These are phyloP conservation scores for Pseudomugil gertrudae DNA, from an alignment of 2,797 vertebrate genomes.

Conservation along the genomic window DNA sequence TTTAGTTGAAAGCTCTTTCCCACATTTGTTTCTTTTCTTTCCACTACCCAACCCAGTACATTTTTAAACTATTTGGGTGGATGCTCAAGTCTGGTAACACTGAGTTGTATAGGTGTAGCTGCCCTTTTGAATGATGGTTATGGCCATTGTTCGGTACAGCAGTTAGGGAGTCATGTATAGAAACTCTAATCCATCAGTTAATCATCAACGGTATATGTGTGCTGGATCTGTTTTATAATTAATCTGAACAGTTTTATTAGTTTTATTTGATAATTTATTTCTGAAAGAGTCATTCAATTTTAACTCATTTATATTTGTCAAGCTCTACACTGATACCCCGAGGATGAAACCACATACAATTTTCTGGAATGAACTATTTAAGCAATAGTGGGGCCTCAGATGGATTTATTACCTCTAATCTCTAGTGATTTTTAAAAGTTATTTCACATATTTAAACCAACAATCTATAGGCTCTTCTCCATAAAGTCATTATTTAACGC, in stretches of 20 bases:
- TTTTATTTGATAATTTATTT: neutral
- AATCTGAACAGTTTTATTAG: neutral
- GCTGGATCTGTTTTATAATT: neutral
- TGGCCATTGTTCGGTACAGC: conserved; percentile 11
- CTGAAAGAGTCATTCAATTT: neutral
- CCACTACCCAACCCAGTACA: neutral
- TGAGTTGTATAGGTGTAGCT: conserved; percentile 6
- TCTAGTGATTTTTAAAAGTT: neutral
- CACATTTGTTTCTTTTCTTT: conserved; percentile 19
- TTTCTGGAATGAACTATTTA: neutral
- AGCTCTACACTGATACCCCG: neutral
- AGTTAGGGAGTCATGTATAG: neutral
- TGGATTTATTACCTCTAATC: neutral
- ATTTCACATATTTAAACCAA: neutral
- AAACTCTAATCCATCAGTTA: conserved; percentile 10
- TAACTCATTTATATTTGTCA: neutral
- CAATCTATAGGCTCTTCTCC: neutral
- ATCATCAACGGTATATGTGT: neutral
- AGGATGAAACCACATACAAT: neutral
- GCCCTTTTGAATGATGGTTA: conserved; percentile 17
- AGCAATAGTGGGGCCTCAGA: no score
- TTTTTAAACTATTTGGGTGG: conserved; percentile 33
- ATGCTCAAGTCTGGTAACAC: conserved; percentile 8
- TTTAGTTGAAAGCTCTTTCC: neutral
- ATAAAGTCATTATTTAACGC: no score